These are phyloP conservation scores for Macroteleia sp. DNA, from an alignment of 2,888 invertebrate species.

Conservation along the genomic window DNA sequence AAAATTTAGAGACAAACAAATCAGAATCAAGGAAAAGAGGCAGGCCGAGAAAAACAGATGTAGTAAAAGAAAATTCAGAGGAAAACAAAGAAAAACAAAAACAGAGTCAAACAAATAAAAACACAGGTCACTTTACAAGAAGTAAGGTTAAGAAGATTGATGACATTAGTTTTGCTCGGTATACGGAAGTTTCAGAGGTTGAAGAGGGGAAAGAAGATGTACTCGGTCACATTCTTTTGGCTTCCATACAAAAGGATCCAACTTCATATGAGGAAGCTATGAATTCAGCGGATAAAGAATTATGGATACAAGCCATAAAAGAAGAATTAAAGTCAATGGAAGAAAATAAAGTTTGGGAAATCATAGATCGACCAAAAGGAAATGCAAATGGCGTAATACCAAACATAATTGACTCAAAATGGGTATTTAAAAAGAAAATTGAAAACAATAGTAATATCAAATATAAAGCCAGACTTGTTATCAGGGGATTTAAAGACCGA, in stretches of 20 bases:
- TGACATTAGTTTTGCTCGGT: neutral
- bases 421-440: neutral
- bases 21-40: no score
- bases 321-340: conserved; percentile 49
- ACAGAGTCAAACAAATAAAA: no score
- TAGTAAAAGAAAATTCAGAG: no score
- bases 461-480: conserved; percentile 60
- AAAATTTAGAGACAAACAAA: no score
- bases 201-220: conserved; percentile 22
- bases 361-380: neutral
- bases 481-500: conserved; percentile 57
- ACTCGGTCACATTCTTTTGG: conserved; percentile 17
- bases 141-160: no score
- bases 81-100: no score
- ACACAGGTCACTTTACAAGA: no score
- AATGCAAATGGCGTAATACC: neutral
- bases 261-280: conserved; percentile 52
- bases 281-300: conserved; percentile 20
- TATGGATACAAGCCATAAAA: conserved; percentile 42
- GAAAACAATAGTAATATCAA: neutral
- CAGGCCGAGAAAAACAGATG: no score
- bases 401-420: conserved; percentile 7
- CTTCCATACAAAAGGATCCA: conserved; percentile 45
- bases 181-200: no score
- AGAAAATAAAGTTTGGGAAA: conserved; percentile 41